Evolutionary conservation across 2,888 invertebrate genomes (phyloP), one percentile per base, ranked within the genome.

Genomic region (Pollenia labialis): DNA sequence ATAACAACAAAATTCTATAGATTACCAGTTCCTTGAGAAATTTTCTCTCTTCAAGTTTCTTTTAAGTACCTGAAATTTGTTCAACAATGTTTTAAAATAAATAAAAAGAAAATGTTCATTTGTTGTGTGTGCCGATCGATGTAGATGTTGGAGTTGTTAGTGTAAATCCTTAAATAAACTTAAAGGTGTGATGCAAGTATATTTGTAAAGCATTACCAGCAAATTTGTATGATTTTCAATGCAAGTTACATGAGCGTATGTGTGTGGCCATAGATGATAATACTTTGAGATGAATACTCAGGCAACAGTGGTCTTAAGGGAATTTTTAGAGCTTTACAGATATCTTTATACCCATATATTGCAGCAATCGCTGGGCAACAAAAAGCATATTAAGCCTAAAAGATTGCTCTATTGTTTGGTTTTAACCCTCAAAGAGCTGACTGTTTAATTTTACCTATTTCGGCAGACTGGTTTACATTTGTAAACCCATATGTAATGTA

Each of bases 131-230:
- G 18, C n/a, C 16, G 23, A 40, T 44, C 16, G 23, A 40, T 44
- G 18, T 18, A 32, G 23, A 40, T 44, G 46, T 46, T 48, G 11
- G 14, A 42, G 48, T 81, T 74, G 58, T 68, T 60, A 52, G 54
- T 54, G 76, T 23, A 81, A 83, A 87, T 81, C 66, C 76, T 81
- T 87, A 83, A 87, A 87, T 83, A 87, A 83, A 83, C 83, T 87
- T 81, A 68, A 76, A 87, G 83, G 86, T 87, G 86, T 87, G 86
- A 71, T 83, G 76, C 66, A 56, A 83, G 86, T 80, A 68, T 83
- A 87, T 87, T 87, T 87, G 86, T 81, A 83, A 72, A 83, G 83
- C 48, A 87, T 87, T 87, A 87, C 46, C 40, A 23, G 42, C 44
- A 75, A 80, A 72, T 58, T 74, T 18, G 40, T 54, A 40, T 68